These are phyloP conservation scores for Triplophysa bombifrons DNA, from an alignment of 2,797 vertebrate species.

Conservation along the genomic window DNA sequence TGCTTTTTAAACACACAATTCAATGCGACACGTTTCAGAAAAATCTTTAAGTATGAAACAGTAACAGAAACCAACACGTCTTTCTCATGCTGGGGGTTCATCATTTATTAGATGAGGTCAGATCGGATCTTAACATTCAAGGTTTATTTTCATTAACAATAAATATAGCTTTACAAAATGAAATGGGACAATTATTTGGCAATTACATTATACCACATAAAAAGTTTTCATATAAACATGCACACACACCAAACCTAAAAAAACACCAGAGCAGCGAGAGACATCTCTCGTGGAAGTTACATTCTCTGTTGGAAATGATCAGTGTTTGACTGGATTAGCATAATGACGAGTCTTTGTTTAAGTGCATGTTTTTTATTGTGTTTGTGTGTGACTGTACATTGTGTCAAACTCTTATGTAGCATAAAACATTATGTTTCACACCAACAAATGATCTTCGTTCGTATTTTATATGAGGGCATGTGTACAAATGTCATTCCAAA, in stretches of 20 bases:
- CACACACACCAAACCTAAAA: constrained; percentile 53
- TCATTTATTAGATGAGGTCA: constrained; percentile 27
- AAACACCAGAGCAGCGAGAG: constrained; percentile 52
- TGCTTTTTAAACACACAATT: neutral
- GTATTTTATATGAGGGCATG: constrained; percentile 28
- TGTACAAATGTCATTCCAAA: constrained; percentile 37
- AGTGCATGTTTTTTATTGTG: constrained; percentile 23
- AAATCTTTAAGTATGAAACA: neutral
- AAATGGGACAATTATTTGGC: constrained; percentile 62
- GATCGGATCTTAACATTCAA: constrained; percentile 26
- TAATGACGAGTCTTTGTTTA: constrained; percentile 19
- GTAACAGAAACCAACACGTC: neutral
- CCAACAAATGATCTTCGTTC: constrained; percentile 16
- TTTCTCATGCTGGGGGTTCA: neutral
- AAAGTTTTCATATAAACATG: constrained; percentile 51
- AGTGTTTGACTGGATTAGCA: constrained; percentile 45
- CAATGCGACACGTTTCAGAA: neutral
- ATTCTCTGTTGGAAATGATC: constrained; percentile 40
- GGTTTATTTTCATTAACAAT: constrained; percentile 71
- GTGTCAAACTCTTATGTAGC: constrained; percentile 21
- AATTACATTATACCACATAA: constrained; percentile 54
- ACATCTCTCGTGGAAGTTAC: constrained; percentile 49
- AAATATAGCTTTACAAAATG: constrained; percentile 74
- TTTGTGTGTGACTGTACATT: neutral
- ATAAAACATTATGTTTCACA: neutral